Conservation (phyloP, 2,797 vertebrate species). For the Cirrhinus molitorella region DNA sequence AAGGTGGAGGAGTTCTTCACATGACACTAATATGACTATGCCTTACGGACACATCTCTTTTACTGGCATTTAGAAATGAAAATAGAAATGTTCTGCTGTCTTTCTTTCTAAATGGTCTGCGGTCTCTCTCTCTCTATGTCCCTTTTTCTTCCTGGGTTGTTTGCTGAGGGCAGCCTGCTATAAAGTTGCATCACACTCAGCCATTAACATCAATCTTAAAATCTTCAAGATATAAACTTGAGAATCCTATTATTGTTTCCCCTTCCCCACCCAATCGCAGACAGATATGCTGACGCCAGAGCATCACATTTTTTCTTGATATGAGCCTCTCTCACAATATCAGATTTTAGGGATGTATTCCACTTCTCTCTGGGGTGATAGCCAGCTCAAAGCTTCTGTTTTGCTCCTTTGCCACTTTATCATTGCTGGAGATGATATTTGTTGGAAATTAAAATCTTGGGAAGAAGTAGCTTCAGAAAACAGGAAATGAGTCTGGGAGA, state of each 20-base stretch:
- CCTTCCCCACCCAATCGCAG: conserved; percentile 18
- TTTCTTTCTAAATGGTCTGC: conserved; percentile 15
- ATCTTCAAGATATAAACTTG: conserved; percentile 29
- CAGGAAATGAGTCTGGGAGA: conserved; percentile 26
- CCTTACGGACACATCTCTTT: conserved; percentile 23
- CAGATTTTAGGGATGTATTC: conserved; percentile 15
- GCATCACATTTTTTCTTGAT: conserved; percentile 27
- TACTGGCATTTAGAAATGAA: conserved; percentile 6
- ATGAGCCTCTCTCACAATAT: conserved; percentile 18
- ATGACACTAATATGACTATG: conserved; percentile 31
- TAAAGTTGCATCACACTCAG: conserved; percentile 27
- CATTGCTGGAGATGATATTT: conserved; percentile 28
- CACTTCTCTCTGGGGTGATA: not conserved
- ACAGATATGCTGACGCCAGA: conserved; percentile 39
- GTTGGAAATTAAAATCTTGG: conserved; percentile 17
- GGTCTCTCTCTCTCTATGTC: not conserved
- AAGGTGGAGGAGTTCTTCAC: conserved; percentile 21
- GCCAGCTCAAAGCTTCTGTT: conserved; percentile 5
- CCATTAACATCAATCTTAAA: conserved; percentile 45
- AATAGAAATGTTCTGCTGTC: not conserved
- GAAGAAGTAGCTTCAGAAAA: conserved; percentile 3
- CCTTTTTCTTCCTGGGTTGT: not conserved
- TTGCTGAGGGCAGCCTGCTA: conserved; percentile 16
- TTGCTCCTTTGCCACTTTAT: conserved; percentile 27
- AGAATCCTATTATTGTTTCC: conserved; percentile 14